Base-by-base conservation (phyloP, 64 coral and sea anemone species). In the Dendrophyllia cribrosa region DNA sequence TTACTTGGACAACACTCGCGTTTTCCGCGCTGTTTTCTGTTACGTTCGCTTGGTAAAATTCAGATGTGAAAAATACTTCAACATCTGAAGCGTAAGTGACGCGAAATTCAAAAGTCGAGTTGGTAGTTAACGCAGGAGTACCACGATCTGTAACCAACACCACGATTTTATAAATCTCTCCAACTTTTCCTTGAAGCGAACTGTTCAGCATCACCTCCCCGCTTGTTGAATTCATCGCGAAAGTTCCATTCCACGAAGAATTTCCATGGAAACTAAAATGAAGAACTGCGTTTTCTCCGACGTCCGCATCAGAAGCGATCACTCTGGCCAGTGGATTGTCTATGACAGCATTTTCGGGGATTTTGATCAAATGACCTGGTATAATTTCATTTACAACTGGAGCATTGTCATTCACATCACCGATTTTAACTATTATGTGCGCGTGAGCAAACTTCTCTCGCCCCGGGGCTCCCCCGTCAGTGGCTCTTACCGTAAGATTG, bases 161-260 rank as follows among this genome's bases (percentile, higher is more conserved):
- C 3, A 48, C 12, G 60, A 92, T 61, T 59, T 46, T 55, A 51
- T 75, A 86, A 9, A 52, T 56, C 12, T 86, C 47, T 4, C 90
- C 90, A 25, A 92, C 81, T 65, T 64, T 82, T 60, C 90, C 90
- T 58, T 86, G 80, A 56, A 92, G 79, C 6, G 90, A 92, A 43
- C 43, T 51, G 80, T 92, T 92, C 20, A 92, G 69, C 19, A 43
- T 43, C 16, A 92, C 49, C 20, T 86, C 80, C n/a, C 90, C 90
- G 53, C 69, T 92, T 86, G 90, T 67, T 67, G 46, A 12, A 76
- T 92, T 92, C 13, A 92, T 47, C 12, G 52, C 3, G 65, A 92
- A 86, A 6, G 75, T 61, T 19, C 66, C 25, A 43, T 59, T 75
- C 25, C 51, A 53, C 4, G 80, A 79, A 59, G 76, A 59, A 9